Evolutionary conservation across 2,797 vertebrate species (phyloP), one percentile per base, ranked within the genome.

Genomic region (Glyptemys insculpta): DNA sequence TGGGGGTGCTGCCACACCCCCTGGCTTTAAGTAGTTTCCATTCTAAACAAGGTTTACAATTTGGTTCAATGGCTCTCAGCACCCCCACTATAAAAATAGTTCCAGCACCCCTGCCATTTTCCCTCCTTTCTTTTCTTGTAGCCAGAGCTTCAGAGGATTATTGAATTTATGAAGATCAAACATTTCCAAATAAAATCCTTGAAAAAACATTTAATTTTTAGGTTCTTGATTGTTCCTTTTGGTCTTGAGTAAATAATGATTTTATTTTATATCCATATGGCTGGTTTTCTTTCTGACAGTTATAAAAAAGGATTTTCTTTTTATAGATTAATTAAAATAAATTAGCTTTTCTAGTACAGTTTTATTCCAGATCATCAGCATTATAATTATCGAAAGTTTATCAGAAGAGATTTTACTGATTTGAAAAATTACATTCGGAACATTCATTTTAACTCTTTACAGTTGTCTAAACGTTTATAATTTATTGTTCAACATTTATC

Each of bases 391-490:
- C 96, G 97, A 94, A 96, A 97, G 91, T 97, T 98, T 98, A 96
- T 90, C 92, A 89, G 97, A 68, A 97, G 93, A 87, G 97, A 25
- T 86, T 62, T 86, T 93, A 90, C 86, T 53, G 82, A 94, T 97
- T 96, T 85, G 96, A 95, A 98, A 97, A 96, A 95, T 92, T 96
- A 86, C 86, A 93, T 97, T 98, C 96, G 91, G 95, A 98, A 93
- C 54, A 31, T 92, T 95, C 94, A 96, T 93, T 96, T 97, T 95
- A 96, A 97, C 94, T 96, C 96, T 97, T 98, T 97, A 96, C 94
- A 98, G 96, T 95, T 79, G 90, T 97, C 97, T 98, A 97, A 96
- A 97, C 96, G 97, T 96, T 97, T 96, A 94, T 96, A 95, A 97
- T 97, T 91, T 96, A 89, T 85, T 97, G 92, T 95, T 97, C 94